Evolutionary conservation across 2,888 invertebrate species (phyloP), one percentile per base, ranked within the genome.

Genomic region (Euzophera pinguis): DNA sequence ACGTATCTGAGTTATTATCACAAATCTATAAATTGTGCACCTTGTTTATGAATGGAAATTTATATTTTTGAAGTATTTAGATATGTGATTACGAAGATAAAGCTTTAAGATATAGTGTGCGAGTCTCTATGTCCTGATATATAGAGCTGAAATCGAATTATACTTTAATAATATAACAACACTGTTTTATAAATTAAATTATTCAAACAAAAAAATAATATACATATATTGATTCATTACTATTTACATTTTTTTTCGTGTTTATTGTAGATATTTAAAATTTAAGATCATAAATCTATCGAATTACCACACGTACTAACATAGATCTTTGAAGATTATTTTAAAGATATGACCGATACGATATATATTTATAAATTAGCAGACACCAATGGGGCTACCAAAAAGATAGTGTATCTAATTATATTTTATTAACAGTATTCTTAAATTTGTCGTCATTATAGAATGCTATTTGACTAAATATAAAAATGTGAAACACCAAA

Each of bases 31-130:
- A 41, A 42, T 42, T 56, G 49, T 53, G 13, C 47, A 57, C 54
- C 37, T 56, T 60, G 7, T 55, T 61, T 64, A 65, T 64, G 61
- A 69, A 65, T 66, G 65, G 66, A 71, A 66, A 61, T 50, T 60
- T 59, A 60, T 56, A 32, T 55, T 34, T n/a, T 14, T 41, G 34
- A 58, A 47, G 54, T 53, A 53, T 37, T 56, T 56, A 39, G 27
- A 41, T 34, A 27, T 41, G 16, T 32, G 50, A 56, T 57, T 58
- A 55, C 12, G 41, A 12, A 56, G 60, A 61, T 64, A 58, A 53
- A 38, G 22, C 14, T 32, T 45, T 41, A 16, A 38, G 27, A 41
- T 50, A 50, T 39, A 45, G 13, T 32, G 45, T 27, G 32, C 17
- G 10, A 22, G 41, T 41, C 41, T 17, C 39, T 41, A 41, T 41